Base-by-base conservation (phyloP, 2,797 vertebrate species). In the Alcedo atthis region DNA sequence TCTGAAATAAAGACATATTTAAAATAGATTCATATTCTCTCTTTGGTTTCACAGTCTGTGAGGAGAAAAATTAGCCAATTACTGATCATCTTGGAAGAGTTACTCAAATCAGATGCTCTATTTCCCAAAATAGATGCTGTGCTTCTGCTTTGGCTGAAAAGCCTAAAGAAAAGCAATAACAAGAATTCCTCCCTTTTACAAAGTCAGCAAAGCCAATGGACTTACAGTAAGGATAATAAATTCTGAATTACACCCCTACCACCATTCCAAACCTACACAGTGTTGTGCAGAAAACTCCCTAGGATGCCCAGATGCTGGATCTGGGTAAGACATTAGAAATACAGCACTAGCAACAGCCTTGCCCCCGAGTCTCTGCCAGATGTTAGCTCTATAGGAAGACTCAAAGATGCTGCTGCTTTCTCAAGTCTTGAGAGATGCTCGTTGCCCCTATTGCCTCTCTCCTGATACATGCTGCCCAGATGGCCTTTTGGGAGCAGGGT, bases 401-500 rank as follows among this genome's bases (percentile, higher is more conserved):
- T 80, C 35, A 19, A 51, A 85, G 94, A 79, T 26, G 71, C 61
- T 81, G 88, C 81, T 42, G 42, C 83, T 89, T 91, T 90, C 92
- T 73, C 61, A 79, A 32, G 48, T 59, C 75, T 74, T 88, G 77
- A 18, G 59, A 79, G 86, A 20, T n/a, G 91, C 83, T 88, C 59
- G 17, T 33, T 81, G 87, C 88, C 70, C 86, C 80, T 81, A 18
- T n/a, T 35, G 80, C 93, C 48, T 33, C 75, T 87, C 51, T 58
- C 73, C 77, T 19, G 46, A 78, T 54, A 48, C 8, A 35, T 96
- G 97, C 96, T 97, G 94, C 97, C 96, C 97, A 97, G 96, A 97
- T 97, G 98, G 97, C 95, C 97, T 96, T 97, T 94, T 89, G 97
- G 97, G 97, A 97, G 87, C 53, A 8, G 92, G 79, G 67, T 88